Evolutionary conservation across 2,888 invertebrate species (phyloP).

Genomic region (Drosophila cognata): DNA sequence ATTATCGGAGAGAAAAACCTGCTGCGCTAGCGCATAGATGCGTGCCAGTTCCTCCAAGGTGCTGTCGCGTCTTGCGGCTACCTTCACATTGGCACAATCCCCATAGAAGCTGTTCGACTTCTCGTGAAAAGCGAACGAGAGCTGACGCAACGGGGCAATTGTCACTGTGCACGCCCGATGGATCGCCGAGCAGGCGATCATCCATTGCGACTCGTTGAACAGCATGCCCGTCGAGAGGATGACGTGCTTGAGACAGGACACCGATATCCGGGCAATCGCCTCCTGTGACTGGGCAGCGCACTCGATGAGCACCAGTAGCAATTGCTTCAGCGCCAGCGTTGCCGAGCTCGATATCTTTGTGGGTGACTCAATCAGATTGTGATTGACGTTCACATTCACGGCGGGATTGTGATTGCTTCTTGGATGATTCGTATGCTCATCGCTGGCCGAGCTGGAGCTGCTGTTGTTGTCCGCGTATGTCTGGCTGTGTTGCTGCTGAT

Average conservation of each 20-base stretch:
- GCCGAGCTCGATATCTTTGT: slow-evolving; percentile 87
- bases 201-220: slow-evolving; percentile 94
- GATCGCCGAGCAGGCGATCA: slow-evolving; percentile 92
- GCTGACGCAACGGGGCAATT: slow-evolving; percentile 93
- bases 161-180: slow-evolving; percentile 94
- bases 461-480: slow-evolving; percentile 53
- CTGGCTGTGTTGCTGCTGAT: slow-evolving; percentile 36
- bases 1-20: slow-evolving; percentile 90
- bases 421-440: slow-evolving; percentile 37
- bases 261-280: slow-evolving; percentile 95
- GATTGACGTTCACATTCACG: slow-evolving; percentile 36
- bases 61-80: slow-evolving; percentile 95
- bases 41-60: slow-evolving; percentile 93
- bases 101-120: slow-evolving; percentile 98
- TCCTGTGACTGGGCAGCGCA: slow-evolving; percentile 96
- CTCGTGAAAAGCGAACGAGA: slow-evolving; percentile 95
- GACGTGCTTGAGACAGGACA: slow-evolving; percentile 95
- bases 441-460: slow-evolving; percentile 48
- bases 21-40: slow-evolving; percentile 94
- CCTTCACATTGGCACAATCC: slow-evolving; percentile 95
- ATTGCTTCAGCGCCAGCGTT: slow-evolving; percentile 93
- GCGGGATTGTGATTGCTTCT: slow-evolving; percentile 20
- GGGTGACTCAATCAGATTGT: slow-evolving; percentile 83
- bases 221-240: slow-evolving; percentile 93
- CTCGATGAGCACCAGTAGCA: slow-evolving; percentile 94